Percentiles rank a stretch among this genome's conserved stretches.
Conservation (phyloP, 2,113 vertebrate species). For the Salvelinus alpinus region DNA sequence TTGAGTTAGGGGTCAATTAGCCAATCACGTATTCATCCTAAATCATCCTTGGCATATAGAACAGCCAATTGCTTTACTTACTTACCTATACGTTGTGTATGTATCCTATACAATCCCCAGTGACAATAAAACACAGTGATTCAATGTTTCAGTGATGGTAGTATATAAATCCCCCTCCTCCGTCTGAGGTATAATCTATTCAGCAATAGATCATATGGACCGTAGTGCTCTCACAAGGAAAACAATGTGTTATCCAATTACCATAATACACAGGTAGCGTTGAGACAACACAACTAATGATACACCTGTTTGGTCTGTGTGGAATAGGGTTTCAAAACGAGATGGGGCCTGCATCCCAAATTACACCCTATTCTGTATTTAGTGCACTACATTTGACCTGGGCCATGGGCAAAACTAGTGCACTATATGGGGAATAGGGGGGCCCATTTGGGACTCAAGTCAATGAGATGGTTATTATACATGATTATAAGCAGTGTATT, state of each 20-base stretch:
- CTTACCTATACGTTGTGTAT: constrained; percentile 5
- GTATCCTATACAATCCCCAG: neutral
- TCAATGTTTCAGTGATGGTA: neutral
- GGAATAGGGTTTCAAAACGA: constrained; percentile 47
- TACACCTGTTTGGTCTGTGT: constrained; percentile 54
- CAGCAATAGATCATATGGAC: constrained; percentile 64
- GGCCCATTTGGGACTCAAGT: too few species aligned
- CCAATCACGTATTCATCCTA: constrained; percentile 53
- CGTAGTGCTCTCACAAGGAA: constrained; percentile 54
- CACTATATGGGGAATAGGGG: too few species aligned
- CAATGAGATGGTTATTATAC: constrained; percentile 27
- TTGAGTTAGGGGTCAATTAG: constrained; percentile 58
- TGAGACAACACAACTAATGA: constrained; percentile 65
- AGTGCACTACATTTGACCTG: too few species aligned
- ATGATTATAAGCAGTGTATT: constrained; percentile 47
- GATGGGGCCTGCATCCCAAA: too few species aligned
- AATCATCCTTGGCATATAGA: constrained; percentile 16
- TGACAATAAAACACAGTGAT: neutral
- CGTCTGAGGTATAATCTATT: constrained; percentile 61
- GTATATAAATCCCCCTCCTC: neutral
- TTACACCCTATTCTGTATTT: too few species aligned
- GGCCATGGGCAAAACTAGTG: too few species aligned
- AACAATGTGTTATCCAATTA: constrained; percentile 70
- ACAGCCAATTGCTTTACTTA: neutral
- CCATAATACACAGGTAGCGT: constrained; percentile 49